phyloP scores from a whole-genome alignment of 1,140 invertebrate species.

The Lineus longissimus region DNA sequence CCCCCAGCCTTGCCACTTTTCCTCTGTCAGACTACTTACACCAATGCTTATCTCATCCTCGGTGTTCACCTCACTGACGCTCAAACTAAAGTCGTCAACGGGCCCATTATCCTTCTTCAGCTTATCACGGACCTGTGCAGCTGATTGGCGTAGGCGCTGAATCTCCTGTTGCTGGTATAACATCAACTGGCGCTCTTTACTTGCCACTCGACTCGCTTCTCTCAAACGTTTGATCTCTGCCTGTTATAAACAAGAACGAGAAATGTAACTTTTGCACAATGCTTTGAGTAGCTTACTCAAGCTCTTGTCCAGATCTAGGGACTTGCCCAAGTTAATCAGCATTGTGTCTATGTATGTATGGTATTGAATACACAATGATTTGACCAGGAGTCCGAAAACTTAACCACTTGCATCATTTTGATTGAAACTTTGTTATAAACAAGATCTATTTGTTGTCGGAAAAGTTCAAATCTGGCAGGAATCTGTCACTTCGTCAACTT shows the following conservation, averaged over 20 bases:
- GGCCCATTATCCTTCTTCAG: not conserved
- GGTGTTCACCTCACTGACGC: slow-evolving; percentile 40
- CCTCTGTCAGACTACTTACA: slow-evolving; percentile 30
- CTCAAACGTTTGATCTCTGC: slow-evolving; percentile 57
- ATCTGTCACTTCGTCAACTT: no score
- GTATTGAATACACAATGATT: no score
- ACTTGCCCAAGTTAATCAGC: no score
- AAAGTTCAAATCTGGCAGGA: no score
- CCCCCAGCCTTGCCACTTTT: no score
- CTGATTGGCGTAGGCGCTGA: slow-evolving; percentile 29
- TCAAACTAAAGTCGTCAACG: not conserved
- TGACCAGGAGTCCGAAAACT: no score
- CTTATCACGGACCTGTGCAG: slow-evolving; percentile 13
- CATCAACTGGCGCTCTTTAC: slow-evolving; percentile 42
- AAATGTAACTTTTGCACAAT: not conserved
- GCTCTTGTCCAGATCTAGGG: no score
- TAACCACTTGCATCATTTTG: no score
- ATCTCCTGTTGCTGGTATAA: slow-evolving; percentile 48
- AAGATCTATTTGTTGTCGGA: no score
- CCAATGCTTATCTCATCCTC: slow-evolving; percentile 38
- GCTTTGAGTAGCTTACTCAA: no score
- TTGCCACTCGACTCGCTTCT: slow-evolving; percentile 46
- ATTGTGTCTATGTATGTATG: no score
- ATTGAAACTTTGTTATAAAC: no score
- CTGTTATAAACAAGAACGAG: slow-evolving; percentile 26